Percentiles rank a stretch among this genome's conserved stretches.
phyloP scores from a whole-genome alignment of 2,888 invertebrate genomes.

The Pseudococcus longispinus region DNA sequence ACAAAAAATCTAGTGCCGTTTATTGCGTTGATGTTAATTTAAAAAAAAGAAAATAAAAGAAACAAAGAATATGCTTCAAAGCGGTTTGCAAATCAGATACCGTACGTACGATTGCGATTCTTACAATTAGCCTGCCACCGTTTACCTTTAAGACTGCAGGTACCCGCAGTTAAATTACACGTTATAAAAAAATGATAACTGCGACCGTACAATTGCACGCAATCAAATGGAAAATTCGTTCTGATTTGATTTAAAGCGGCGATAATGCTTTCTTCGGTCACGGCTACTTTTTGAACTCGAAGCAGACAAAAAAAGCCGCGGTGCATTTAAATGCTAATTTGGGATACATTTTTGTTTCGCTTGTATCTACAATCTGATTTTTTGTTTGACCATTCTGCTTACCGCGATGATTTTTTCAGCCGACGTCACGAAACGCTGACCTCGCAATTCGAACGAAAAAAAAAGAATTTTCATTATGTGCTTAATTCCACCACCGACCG shows the following conservation, averaged over 20 bases:
- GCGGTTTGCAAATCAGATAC: background rate
- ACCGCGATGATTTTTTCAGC: no score
- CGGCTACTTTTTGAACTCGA: background rate
- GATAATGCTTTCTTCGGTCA: background rate
- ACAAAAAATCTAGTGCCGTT: slow-evolving; percentile 9
- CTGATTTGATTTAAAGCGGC: background rate
- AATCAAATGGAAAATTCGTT: background rate
- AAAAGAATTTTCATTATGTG: background rate
- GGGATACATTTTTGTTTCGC: no score
- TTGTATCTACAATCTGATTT: no score
- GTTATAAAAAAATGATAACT: background rate
- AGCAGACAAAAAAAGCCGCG: background rate
- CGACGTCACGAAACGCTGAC: background rate
- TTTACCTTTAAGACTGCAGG: no score
- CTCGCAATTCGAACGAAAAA: background rate
- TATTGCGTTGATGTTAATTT: slow-evolving; percentile 8
- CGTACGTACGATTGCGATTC: background rate
- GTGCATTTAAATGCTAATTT: background rate
- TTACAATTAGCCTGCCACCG: background rate
- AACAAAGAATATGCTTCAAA: background rate
- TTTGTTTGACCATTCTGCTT: no score
- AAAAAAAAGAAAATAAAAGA: background rate
- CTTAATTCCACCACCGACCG: background rate
- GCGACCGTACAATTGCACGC: background rate
- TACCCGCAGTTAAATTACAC: background rate